phyloP scores from a whole-genome alignment of 2,888 invertebrate species.

The Napeogenes sylphis region DNA sequence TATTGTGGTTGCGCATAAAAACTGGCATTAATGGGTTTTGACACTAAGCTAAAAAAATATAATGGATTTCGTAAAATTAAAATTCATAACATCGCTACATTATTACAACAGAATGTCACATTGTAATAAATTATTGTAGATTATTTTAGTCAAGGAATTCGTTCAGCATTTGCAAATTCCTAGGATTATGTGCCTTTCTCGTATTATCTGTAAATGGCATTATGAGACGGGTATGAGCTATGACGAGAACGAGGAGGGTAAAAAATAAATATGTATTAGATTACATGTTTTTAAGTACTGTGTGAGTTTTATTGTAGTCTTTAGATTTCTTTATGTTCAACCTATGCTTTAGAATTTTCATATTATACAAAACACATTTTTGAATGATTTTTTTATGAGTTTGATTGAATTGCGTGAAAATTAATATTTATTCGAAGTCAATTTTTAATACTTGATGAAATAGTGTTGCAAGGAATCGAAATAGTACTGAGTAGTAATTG shows the following conservation, averaged over 20 bases:
- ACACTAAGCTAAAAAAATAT: slow-evolving; percentile 3
- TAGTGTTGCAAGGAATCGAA: slow-evolving; percentile 8
- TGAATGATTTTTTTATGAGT: no score
- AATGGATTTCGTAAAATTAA: slow-evolving; percentile 6
- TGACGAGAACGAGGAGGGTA: slow-evolving; percentile 19
- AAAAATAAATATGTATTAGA: slow-evolving; percentile 19
- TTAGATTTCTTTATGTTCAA: neutral
- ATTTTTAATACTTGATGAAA: no score
- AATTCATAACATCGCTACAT: neutral
- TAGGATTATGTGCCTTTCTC: slow-evolving; percentile 18
- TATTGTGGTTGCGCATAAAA: slow-evolving; percentile 1
- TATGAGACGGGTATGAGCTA: slow-evolving; percentile 23
- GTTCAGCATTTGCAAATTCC: slow-evolving; percentile 18
- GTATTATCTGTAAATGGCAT: slow-evolving; percentile 27
- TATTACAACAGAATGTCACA: slow-evolving; percentile 15
- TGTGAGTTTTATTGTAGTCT: neutral
- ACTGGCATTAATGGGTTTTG: neutral
- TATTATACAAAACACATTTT: no score
- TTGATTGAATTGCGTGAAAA: no score
- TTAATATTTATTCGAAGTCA: no score
- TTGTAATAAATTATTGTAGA: slow-evolving; percentile 23
- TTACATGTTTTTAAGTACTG: slow-evolving; percentile 12
- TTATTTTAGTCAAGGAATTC: slow-evolving; percentile 18
- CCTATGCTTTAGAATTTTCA: no score
- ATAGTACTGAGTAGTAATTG: slow-evolving; percentile 12